Evolutionary conservation across 35 echinoderm and acorn worm species (phyloP).

Genomic region (Lytechinus pictus): DNA sequence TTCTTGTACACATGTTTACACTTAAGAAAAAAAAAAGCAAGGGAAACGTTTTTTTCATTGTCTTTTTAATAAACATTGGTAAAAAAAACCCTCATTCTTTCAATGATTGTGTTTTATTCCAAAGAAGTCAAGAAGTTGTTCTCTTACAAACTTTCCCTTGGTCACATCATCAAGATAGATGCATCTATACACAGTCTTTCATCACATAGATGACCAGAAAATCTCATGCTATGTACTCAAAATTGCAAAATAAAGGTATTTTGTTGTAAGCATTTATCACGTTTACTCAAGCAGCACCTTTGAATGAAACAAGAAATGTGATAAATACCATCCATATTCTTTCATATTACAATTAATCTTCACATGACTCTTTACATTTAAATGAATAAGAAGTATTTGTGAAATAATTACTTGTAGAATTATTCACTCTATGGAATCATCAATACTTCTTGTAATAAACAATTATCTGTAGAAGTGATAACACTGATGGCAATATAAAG

Average conservation of each 20-base stretch:
- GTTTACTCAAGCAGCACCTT: neutral
- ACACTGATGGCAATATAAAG: too few species aligned
- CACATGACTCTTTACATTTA: too few species aligned
- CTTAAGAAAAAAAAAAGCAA: neutral
- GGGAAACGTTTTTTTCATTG: neutral
- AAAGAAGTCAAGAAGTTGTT: neutral
- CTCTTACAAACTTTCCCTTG: neutral
- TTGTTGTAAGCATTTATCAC: neutral
- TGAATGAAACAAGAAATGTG: too few species aligned
- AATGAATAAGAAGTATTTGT: too few species aligned
- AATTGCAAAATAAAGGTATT: neutral
- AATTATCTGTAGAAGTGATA: too few species aligned
- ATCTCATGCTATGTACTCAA: neutral
- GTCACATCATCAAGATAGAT: neutral
- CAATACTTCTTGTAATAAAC: too few species aligned
- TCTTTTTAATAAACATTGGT: neutral
- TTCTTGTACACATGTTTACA: too few species aligned
- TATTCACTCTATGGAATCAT: too few species aligned
- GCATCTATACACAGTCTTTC: neutral
- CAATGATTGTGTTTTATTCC: neutral
- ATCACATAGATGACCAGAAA: neutral
- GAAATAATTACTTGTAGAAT: too few species aligned
- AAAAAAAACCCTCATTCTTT: neutral
- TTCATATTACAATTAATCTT: too few species aligned
- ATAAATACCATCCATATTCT: too few species aligned